Percentiles rank a stretch among this genome's conserved stretches.
Conservation (phyloP, 2,113 vertebrate species). For the Sinosuthora webbiana region DNA sequence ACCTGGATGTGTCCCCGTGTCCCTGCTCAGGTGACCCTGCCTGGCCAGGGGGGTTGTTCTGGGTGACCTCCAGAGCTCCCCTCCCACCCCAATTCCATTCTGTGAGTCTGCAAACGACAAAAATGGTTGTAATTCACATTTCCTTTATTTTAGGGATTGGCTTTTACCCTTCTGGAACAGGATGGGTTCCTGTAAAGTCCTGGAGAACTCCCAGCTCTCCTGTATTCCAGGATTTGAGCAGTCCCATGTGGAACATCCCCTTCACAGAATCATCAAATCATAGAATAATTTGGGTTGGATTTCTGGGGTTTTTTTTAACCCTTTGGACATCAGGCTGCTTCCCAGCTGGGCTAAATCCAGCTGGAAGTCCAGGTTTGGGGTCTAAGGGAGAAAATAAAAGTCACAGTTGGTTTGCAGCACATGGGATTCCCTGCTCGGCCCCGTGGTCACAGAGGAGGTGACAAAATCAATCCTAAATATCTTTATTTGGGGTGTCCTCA, state of each 20-base stretch:
- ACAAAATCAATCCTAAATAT: fast-evolving
- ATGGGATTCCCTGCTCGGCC: not conserved
- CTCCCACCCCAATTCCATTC: not conserved
- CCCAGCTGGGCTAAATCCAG: not conserved
- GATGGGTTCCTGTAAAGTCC: fast-evolving
- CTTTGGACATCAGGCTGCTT: not conserved
- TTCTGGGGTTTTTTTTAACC: not conserved
- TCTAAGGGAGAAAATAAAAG: not conserved
- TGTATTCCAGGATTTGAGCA: not conserved
- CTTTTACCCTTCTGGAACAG: too few species aligned
- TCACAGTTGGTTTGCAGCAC: not conserved
- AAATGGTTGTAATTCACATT: not conserved
- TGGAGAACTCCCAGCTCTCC: fast-evolving
- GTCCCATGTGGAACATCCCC: fast-evolving
- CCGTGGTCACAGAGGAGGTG: not conserved
- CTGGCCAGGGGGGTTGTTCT: not conserved
- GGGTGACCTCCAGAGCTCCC: not conserved
- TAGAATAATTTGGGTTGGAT: not conserved
- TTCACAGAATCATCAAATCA: not conserved
- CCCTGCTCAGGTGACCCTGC: not conserved
- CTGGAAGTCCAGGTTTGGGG: not conserved
- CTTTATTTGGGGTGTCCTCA: fast-evolving
- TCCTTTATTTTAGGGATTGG: not conserved
- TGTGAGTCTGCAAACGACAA: not conserved
- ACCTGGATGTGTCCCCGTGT: not conserved